phyloP scores from a whole-genome alignment of 2,113 vertebrate genomes.

The Sylvia atricapilla region DNA sequence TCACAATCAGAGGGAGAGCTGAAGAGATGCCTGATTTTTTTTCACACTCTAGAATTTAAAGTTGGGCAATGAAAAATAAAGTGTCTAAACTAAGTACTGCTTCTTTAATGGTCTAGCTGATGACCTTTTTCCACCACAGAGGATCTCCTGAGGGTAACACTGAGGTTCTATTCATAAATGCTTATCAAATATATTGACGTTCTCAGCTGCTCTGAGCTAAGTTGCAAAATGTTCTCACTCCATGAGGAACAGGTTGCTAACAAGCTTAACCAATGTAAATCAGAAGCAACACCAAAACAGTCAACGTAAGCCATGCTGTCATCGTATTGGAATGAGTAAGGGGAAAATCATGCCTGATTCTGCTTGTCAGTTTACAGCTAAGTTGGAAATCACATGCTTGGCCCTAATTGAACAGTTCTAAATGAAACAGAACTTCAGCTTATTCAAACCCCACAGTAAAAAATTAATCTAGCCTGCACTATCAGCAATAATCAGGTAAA shows the following conservation, averaged over 20 bases:
- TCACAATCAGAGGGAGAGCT: neutral
- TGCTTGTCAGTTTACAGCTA: neutral
- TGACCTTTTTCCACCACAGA: conserved; percentile 33
- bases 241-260: neutral
- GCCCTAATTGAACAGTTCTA: neutral
- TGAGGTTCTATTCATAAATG: conserved; percentile 41
- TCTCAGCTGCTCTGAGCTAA: conserved; percentile 5
- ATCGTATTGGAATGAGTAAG: neutral
- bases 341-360: neutral
- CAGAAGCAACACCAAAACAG: conserved; percentile 17
- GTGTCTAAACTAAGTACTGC: neutral
- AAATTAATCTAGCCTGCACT: neutral
- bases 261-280: neutral
- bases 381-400: neutral
- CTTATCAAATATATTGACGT: conserved; percentile 52
- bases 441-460: neutral
- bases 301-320: neutral
- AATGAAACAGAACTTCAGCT: neutral
- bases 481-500: neutral
- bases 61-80: neutral
- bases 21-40: neutral
- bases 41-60: neutral
- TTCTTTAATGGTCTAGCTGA: conserved; percentile 3
- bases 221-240: conserved; percentile 34
- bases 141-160: neutral